Conservation (phyloP, 1,140 invertebrate genomes). For the Polyergus mexicanus region DNA sequence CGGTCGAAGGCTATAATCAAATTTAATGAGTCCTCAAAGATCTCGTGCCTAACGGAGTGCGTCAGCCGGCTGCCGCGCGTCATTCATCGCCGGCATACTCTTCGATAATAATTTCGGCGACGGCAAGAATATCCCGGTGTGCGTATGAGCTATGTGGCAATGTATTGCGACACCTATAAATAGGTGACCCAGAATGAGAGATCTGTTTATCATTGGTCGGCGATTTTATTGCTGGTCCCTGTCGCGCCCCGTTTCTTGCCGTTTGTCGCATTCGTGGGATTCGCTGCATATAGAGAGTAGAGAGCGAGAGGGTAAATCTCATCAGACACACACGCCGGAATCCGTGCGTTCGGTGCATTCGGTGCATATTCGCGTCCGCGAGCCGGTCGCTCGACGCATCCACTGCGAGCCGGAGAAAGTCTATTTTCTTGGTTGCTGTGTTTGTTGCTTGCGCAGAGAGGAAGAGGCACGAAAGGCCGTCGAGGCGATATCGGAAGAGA, state of each 20-base stretch:
- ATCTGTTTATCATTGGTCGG: constrained; percentile 78
- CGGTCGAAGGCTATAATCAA: neutral
- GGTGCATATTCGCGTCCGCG: constrained; percentile 25
- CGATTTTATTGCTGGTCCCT: constrained; percentile 74
- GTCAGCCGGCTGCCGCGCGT: neutral
- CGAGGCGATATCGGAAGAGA: constrained; percentile 81
- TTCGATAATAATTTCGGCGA: constrained; percentile 52
- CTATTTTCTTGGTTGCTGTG: constrained; percentile 52
- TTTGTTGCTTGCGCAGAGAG: constrained; percentile 80
- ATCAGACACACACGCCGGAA: constrained; percentile 12
- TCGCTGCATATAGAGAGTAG: constrained; percentile 38
- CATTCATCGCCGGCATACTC: constrained; percentile 36
- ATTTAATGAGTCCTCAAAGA: constrained; percentile 40
- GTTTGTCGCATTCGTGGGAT: constrained; percentile 62
- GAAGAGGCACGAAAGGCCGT: constrained; percentile 79
- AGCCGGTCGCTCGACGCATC: constrained; percentile 10
- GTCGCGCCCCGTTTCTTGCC: constrained; percentile 60
- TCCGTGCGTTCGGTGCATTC: neutral
- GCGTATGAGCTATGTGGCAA: constrained; percentile 73
- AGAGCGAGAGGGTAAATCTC: constrained; percentile 38
- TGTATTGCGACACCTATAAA: constrained; percentile 79
- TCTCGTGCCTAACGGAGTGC: constrained; percentile 8
- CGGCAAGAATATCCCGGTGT: constrained; percentile 73
- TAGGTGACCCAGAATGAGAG: constrained; percentile 83
- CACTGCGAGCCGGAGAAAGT: constrained; percentile 29